Base-by-base conservation (phyloP, 2,797 vertebrate species). In the Miichthys miiuy region DNA sequence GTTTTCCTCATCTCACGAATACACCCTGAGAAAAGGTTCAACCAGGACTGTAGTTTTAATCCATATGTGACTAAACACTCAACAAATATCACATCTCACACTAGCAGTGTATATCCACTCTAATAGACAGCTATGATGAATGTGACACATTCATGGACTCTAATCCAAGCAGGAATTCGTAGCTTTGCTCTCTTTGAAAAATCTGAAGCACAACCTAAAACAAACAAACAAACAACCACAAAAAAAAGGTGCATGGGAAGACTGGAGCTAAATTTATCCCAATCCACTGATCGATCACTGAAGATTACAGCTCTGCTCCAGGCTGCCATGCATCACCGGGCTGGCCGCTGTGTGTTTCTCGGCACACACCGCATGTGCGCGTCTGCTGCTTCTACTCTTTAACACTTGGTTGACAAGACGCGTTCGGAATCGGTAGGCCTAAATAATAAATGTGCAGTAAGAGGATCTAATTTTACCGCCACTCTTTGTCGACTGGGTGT, bases 381-480 rank as follows among this genome's bases (percentile, higher is more conserved):
- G 57, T 64, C 79, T 44, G 81, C 81, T 67, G 75, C 81, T 38
- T 7, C 72, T 65, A 9, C 80, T 83, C 81, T 83, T 90, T 89
- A 92, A 91, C 93, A 91, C 92, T 92, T 89, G 90, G 82, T 82
- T 92, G 91, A 91, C 91, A 91, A 88, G 87, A 87, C 80, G 83
- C 87, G 86, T 81, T 84, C 79, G 47, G 82, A 89, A 87, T 80
- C 81, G 83, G 68, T 68, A 73, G 83, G 80, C 84, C 89, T 95
- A 88, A 94, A 96, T 95, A 92, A 94, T 93, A 83, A 64, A 94
- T 93, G 88, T 78, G 76, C 86, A 88, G 89, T 88, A 88, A 91
- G 93, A 93, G 71, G 85, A 94, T 94, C 91, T 93, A 93, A 94
- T 94, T 94, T 91, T 90, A 91, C 89, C 71, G 83, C 80, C 70